Percentiles rank a stretch among this genome's conserved stretches.
These are phyloP conservation scores for Odocoileus virginianus DNA, from an alignment of 2,113 vertebrate genomes.

Conservation along the genomic window DNA sequence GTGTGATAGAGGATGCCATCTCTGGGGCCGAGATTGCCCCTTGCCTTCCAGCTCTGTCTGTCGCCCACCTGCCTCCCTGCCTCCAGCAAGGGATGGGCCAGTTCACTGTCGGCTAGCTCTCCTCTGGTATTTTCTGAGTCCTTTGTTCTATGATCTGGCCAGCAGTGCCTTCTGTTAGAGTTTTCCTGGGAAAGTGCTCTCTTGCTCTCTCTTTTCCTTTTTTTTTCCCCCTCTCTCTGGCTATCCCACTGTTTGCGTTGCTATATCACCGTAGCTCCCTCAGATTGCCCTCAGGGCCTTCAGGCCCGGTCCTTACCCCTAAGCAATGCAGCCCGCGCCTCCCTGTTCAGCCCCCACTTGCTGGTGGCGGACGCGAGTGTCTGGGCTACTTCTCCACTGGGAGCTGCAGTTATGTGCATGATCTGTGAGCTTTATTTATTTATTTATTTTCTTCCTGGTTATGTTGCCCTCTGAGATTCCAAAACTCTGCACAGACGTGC, in stretches of 20 bases:
- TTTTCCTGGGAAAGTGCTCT: background rate
- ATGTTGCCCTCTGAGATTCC: background rate
- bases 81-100: background rate
- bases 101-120: background rate
- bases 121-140: background rate
- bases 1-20: background rate
- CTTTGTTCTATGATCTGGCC: background rate
- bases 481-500: background rate
- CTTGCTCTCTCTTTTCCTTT: background rate
- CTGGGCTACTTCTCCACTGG: background rate
- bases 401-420: background rate
- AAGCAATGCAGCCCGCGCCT: accelerated
- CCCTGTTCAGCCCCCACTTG: background rate
- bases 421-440: background rate
- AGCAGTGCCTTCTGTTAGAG: background rate
- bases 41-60: background rate
- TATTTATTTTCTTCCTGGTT: background rate
- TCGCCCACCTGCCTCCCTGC: background rate
- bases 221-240: accelerated
- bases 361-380: accelerated
- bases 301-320: background rate
- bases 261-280: background rate
- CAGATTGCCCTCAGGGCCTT: background rate
- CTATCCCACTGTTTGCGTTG: background rate
- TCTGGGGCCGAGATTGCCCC: background rate